Base-by-base conservation (phyloP, 2,113 vertebrate species). In the Stigmatopora argus region DNA sequence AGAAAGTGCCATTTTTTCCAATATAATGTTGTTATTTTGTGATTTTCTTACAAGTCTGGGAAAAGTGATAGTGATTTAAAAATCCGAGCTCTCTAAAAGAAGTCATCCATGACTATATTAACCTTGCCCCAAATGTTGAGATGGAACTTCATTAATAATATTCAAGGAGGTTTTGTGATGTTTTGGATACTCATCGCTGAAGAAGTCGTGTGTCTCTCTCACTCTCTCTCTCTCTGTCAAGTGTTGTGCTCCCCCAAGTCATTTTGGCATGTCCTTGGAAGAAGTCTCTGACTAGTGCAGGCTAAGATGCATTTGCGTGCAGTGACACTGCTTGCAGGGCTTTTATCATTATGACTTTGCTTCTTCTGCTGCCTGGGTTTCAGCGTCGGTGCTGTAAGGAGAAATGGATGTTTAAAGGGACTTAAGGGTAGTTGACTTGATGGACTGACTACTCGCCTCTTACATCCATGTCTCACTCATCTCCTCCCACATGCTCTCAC, bases 401-500 rank as follows among this genome's bases (percentile, higher is more conserved):
- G 13, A 11, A 56, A 53, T 31, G 44, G 26, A 38, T 45, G 44
- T 69, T 41, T 72, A 14, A 49, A 47, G 26, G 17, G 12, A 34
- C 46, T 31, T 35, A 18, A n/a, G 58, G 57, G 62, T 69, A 65
- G 66, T 70, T 64, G 52, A 71, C 66, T 82, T 66, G 70, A 81
- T 78, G 69, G 75, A 77, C 56, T 78, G 70, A 82, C 73, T 69
- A 64, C 70, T 77, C 63, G 52, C 55, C 71, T 59, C 64, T 66
- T 78, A 62, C 66, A 71, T 78, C 79, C 31, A 60, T 68, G 69
- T 83, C 55, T 71, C 78, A 57, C 65, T 83, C 81, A 73, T 81
- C 78, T 84, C 85, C 84, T 82, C 83, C 81, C 83, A 87, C 82
- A 62, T 74, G 65, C 81, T 86, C 82, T 88, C 87, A 79, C 79